A percentile compares a stretch with the other conserved stretches of the same genome.
Conservation (phyloP, 2,113 vertebrate species). For the Holacanthus passer region DNA sequence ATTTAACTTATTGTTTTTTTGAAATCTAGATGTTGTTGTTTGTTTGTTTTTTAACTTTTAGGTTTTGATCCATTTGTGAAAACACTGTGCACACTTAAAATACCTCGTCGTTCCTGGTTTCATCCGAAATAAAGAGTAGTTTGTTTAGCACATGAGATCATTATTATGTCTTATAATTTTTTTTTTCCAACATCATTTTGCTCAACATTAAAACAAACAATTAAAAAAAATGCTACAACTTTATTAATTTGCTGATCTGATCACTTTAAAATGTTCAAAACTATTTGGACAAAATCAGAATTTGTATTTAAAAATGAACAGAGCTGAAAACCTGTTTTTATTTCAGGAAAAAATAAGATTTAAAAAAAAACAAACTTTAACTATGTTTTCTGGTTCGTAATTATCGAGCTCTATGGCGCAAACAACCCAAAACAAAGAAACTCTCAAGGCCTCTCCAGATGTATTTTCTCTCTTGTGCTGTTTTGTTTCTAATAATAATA, state of each 20-base stretch:
- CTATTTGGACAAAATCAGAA: neutral
- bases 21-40: conserved; percentile 56
- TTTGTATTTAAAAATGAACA: conserved; percentile 4
- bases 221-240: neutral
- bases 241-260: neutral
- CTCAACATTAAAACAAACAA: neutral
- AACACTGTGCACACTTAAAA: conserved; percentile 85
- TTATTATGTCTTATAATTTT: conserved; percentile 15
- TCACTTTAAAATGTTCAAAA: conserved; percentile 4
- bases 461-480: neutral
- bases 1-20: conserved; percentile 76
- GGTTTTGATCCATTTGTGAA: conserved; percentile 70
- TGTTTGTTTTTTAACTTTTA: conserved; percentile 23
- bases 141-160: conserved; percentile 54
- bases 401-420: conserved; percentile 41
- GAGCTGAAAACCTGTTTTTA: neutral
- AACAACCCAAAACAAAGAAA: conserved; percentile 38
- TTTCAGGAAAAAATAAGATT: neutral
- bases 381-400: conserved; percentile 33
- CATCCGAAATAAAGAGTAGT: conserved; percentile 71
- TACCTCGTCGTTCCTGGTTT: conserved; percentile 78
- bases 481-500: neutral
- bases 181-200: neutral
- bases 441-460: conserved; percentile 7
- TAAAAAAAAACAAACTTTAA: conserved; percentile 5